Conservation (phyloP, 2,113 vertebrate species). For the Odontophorus gujanensis region DNA sequence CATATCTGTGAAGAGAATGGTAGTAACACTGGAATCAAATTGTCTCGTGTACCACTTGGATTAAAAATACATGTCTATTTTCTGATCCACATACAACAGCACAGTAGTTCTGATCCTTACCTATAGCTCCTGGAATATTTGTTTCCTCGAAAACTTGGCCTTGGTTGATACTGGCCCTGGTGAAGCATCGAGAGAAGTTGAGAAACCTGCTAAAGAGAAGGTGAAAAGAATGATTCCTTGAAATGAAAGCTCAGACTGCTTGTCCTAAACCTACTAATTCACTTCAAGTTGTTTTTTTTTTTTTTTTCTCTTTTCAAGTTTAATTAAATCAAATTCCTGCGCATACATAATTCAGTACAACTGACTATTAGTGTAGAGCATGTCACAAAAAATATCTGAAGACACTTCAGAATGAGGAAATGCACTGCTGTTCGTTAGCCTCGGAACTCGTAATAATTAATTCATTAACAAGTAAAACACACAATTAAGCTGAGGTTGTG, state of each 20-base stretch:
- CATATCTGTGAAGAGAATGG: constrained; percentile 84
- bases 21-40: neutral
- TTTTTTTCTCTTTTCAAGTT: neutral
- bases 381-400: constrained; percentile 14
- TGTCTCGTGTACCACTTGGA: neutral
- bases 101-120: constrained; percentile 77
- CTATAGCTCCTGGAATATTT: constrained; percentile 99
- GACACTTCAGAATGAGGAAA: neutral
- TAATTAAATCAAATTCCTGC: constrained; percentile 16
- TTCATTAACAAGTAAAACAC: constrained; percentile 24
- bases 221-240: constrained; percentile 59
- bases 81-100: neutral
- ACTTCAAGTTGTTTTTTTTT: neutral
- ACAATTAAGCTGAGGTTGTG: neutral
- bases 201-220: constrained; percentile 93
- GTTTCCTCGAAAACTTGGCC: constrained; percentile 98
- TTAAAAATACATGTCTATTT: neutral
- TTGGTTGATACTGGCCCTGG: constrained; percentile 98
- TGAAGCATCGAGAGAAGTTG: constrained; percentile 99
- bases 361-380: neutral
- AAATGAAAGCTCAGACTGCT: neutral
- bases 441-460: neutral
- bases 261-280: neutral
- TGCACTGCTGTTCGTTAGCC: neutral
- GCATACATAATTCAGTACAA: neutral